These are phyloP conservation scores for Bergia sp. DNA, from an alignment of 92 coral and sea anemone genomes.

Conservation along the genomic window DNA sequence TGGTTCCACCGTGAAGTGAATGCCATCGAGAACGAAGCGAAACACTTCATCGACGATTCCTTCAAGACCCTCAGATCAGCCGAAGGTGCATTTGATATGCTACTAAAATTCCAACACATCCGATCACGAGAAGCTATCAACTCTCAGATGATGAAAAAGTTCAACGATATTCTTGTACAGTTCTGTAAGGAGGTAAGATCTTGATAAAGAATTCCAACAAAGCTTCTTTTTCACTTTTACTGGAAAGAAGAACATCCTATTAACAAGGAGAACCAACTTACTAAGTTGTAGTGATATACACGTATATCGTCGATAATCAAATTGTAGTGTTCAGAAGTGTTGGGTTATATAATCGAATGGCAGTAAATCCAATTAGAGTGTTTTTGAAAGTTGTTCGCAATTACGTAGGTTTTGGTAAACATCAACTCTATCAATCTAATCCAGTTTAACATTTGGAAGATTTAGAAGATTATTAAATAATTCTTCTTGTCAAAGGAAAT, in stretches of 20 bases:
- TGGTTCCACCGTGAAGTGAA: conserved; percentile 98
- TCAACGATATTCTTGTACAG: conserved; percentile 93
- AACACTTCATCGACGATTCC: conserved; percentile 96
- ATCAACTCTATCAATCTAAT: too few species aligned
- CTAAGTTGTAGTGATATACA: too few species aligned
- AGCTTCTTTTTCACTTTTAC: neutral
- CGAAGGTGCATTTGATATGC: conserved; percentile 99
- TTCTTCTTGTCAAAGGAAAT: neutral
- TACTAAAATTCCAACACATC: conserved; percentile 94
- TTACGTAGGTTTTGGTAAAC: too few species aligned
- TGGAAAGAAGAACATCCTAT: too few species aligned
- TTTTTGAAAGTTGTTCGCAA: too few species aligned
- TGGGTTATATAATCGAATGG: too few species aligned
- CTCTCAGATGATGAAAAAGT: conserved; percentile 99
- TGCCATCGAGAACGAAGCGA: conserved; percentile 98
- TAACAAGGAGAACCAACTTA: too few species aligned
- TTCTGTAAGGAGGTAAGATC: conserved; percentile 95
- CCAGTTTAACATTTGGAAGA: too few species aligned
- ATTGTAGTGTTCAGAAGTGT: too few species aligned
- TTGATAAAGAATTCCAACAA: neutral
- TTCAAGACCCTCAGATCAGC: conserved; percentile 97
- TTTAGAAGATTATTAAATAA: neutral
- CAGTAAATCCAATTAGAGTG: too few species aligned
- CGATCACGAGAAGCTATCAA: conserved; percentile 97
- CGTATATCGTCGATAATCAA: too few species aligned